Percentiles rank a stretch among this genome's conserved stretches.
Conservation (phyloP, 2,888 invertebrate genomes). For the Orthonevra nobilis region DNA sequence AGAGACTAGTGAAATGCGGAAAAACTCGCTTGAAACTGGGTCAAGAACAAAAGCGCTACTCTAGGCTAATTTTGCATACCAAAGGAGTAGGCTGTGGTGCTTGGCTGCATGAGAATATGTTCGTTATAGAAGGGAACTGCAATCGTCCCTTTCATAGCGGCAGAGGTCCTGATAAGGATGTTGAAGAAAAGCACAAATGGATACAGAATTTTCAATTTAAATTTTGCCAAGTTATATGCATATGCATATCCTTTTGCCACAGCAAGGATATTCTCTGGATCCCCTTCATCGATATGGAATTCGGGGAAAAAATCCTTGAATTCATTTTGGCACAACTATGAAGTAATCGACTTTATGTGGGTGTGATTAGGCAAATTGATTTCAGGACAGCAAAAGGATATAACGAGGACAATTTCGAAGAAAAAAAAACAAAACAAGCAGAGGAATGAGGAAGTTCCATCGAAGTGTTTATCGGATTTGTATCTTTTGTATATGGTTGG, state of each 20-base stretch:
- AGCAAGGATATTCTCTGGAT: conserved; percentile 20
- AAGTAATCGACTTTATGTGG: conserved; percentile 9
- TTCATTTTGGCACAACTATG: conserved; percentile 12
- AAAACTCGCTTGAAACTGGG: conserved; percentile 34
- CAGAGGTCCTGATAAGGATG: too few species aligned
- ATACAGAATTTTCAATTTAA: conserved; percentile 34
- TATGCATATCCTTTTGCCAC: conserved; percentile 3
- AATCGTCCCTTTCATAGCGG: too few species aligned
- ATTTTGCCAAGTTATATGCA: conserved; percentile 21
- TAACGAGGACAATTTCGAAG: conserved; percentile 11
- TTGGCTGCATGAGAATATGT: too few species aligned
- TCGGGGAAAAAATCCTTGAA: not conserved
- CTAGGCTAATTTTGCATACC: conserved; percentile 4
- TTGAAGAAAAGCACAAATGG: conserved; percentile 6
- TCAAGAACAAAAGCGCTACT: conserved; percentile 58
- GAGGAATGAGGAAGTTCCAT: not conserved
- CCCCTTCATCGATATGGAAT: not conserved
- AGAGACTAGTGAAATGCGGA: conserved; percentile 5
- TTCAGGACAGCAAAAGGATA: conserved; percentile 32
- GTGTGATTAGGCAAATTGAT: conserved; percentile 53
- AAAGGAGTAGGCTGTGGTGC: conserved; percentile 14
- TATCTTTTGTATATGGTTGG: conserved; percentile 21
- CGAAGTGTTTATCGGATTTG: conserved; percentile 31
- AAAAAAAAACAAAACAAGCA: not conserved
- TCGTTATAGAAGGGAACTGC: too few species aligned